Evolutionary conservation across 2,113 vertebrate genomes (phyloP), one percentile per base, ranked within the genome.

Genomic region (Sphyrna mokarran): DNA sequence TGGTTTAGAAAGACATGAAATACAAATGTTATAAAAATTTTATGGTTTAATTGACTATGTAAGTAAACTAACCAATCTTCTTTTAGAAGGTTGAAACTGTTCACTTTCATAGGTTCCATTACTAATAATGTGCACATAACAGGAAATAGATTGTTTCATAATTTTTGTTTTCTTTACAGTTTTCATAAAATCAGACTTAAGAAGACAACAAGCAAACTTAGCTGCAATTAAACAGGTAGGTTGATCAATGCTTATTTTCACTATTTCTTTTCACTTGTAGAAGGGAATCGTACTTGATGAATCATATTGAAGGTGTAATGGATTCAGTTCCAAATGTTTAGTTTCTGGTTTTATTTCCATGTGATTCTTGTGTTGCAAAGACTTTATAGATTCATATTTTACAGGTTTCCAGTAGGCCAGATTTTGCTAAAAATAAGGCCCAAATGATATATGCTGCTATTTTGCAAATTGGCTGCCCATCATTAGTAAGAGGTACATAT

Each of bases 111-210:
- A 48, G 66, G 66, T 95, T 95, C 37, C n/a, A 85, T 33, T 94
- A 22, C 5, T 7, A 37, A 16, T 40, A 43, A 95, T n/a, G 0
- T 61, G 26, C 10, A 26, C 54, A 23, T 72, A 80, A 95, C 11
- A 13, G 16, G 11, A 83, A 95, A 95, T 86, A 37, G 63, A 40
- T 86, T n/a, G n/a, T 69, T 95, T 95, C 54, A 69, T 83, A 95
- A 87, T 95, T 58, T 95, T 22, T 83, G 22, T 95, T 40, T 95
- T 43, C 63, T 96, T 96, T 97, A 95, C 97, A 99, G 99, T 98
- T 63, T 97, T 99, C 96, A 99, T 99, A 97, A 99, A 98, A 96
- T 99, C 99, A 11, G 99, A 99, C 83, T 97, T 99, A 96, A 98
- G 98, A 97, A 98, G 99, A 97, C 98, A 99, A 96, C 98, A 98